Base-by-base conservation (phyloP, 2,113 vertebrate genomes). In the Ellobius talpinus region DNA sequence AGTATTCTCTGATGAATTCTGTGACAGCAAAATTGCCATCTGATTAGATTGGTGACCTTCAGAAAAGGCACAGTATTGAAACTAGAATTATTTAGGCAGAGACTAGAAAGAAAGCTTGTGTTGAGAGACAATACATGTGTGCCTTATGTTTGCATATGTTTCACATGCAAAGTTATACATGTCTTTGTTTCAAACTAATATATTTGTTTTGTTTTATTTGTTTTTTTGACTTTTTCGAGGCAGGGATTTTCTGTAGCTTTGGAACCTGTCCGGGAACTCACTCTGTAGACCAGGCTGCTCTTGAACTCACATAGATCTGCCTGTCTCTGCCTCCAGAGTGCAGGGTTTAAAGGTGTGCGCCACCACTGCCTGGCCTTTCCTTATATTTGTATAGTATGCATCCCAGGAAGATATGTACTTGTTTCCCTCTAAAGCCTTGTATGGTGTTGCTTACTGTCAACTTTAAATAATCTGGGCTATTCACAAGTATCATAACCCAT, bases 61-160 rank as follows among this genome's bases (percentile, higher is more conserved):
- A 84, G 72, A 81, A 39, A 73, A 63, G 45, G 19, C 78, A 26
- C 79, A 24, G 85, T 86, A 33, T 39, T 93, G 21, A 79, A 39
- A 50, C 26, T 96, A 16, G 29, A 90, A 61, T 24, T 94, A 74
- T 63, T 87, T 90, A 78, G 42, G 29, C 24, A 93, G 50, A 93
- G 55, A n/a, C 26, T 14, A 29, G 63, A 29, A 65, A 76, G 45
- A 50, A 8, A 72, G 4, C 85, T 84, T 97, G 9, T n/a, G 7
- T 89, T 79, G 50, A 50, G 72, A 93, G 9, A 79, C 23, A 87
- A 85, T 70, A n/a, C 42, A 55, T 93, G 4, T 65, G 33, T 39
- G 63, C 74, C 39, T 68, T 42, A 24, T 52, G 7, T 68, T 45
- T 91, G 63, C 39, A 33, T 45, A 42, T 85, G 21, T 26, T 77